A percentile compares a stretch with the other conserved stretches of the same genome.
Evolutionary conservation across 1,140 invertebrate genomes (phyloP).

Genomic region (Chrysomallon squamiferum): DNA sequence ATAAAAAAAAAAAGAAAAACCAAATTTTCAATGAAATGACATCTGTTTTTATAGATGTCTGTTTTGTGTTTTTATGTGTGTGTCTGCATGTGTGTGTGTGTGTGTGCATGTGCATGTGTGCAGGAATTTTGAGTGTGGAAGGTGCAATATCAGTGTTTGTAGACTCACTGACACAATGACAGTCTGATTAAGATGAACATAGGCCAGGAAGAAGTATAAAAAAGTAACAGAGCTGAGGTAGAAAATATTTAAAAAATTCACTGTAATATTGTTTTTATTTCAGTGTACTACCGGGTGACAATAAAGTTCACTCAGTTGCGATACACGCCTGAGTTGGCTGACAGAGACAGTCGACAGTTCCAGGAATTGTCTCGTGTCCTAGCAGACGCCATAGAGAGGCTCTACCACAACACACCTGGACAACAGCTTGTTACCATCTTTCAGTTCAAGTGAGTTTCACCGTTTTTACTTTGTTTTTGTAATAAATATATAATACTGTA

Average conservation of each 20-base stretch:
- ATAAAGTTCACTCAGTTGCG: conserved; percentile 61
- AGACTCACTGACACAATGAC: background rate
- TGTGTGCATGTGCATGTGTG: background rate
- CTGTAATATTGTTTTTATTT: conserved; percentile 31
- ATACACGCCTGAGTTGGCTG: conserved; percentile 52
- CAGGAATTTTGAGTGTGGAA: too few species aligned
- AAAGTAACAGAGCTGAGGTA: background rate
- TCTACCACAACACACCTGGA: conserved; percentile 60
- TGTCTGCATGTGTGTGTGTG: background rate
- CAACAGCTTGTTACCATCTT: conserved; percentile 61
- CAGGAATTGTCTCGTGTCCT: conserved; percentile 55
- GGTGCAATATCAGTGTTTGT: background rate
- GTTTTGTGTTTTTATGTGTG: background rate
- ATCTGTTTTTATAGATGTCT: too few species aligned
- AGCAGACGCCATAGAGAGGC: conserved; percentile 51
- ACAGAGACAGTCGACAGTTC: conserved; percentile 60
- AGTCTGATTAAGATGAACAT: background rate
- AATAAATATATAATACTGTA: too few species aligned
- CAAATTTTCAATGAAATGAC: too few species aligned
- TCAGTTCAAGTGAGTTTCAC: conserved; percentile 43
- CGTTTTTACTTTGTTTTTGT: too few species aligned
- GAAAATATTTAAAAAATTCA: background rate
- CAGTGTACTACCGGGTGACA: conserved; percentile 64
- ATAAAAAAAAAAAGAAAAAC: too few species aligned
- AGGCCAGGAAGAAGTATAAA: too few species aligned